Conservation (phyloP, 2,797 vertebrate species). For the Leuciscus waleckii region DNA sequence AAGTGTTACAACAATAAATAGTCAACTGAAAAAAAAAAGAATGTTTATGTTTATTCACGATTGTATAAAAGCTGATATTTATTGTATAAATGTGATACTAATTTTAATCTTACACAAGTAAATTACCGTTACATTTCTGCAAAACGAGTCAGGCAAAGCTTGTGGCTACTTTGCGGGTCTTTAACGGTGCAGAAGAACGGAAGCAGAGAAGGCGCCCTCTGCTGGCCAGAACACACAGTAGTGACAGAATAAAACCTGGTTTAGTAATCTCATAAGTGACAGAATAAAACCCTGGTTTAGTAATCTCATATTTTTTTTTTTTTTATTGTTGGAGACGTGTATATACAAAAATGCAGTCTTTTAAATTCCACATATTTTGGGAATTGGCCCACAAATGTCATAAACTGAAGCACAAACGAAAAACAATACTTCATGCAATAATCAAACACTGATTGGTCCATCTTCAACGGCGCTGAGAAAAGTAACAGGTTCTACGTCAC, state of each 20-base stretch:
- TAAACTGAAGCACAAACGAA: neutral
- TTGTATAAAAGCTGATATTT: neutral
- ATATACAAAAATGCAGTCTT: neutral
- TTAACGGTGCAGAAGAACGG: neutral
- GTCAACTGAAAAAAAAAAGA: neutral
- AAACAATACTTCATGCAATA: neutral
- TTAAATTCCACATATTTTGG: neutral
- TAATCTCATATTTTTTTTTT: too few relatives aligned
- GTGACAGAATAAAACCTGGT: neutral
- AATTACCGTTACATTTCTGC: neutral
- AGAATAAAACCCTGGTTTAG: neutral
- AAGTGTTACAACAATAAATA: neutral
- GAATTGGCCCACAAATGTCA: neutral
- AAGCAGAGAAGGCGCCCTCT: neutral
- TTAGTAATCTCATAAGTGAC: neutral
- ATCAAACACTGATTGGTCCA: neutral
- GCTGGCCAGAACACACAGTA: neutral
- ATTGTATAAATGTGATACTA: neutral
- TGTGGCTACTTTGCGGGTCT: conserved; percentile 9
- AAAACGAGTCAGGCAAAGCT: conserved; percentile 20
- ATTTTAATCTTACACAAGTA: neutral
- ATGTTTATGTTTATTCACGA: neutral
- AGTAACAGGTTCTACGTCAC: too few relatives aligned
- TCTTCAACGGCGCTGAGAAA: neutral
- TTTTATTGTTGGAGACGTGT: neutral